Evolutionary conservation across 2,113 vertebrate genomes (phyloP), one percentile per base, ranked within the genome.

Genomic region (Stigmatopora argus): DNA sequence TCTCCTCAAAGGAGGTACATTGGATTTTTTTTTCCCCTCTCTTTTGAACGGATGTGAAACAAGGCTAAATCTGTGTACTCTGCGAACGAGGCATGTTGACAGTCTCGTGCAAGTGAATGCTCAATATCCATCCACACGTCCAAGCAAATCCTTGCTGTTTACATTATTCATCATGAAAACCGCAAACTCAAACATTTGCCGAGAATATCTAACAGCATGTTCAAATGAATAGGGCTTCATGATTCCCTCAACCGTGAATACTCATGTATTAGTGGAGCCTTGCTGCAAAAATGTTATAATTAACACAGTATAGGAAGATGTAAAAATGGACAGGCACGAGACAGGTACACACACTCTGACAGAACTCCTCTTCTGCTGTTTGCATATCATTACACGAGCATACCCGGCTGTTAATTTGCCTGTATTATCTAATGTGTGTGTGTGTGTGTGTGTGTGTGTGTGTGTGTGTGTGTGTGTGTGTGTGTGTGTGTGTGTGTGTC

Each of bases 211-310:
- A 1, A 41, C 13, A 53, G 1, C 14, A 6, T 49, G 56, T 48
- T 44, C 57, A 44, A 31, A 13, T 26, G 7, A 23, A 56, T 17
- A 19, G 26, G n/a, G 23, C 31, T 60, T 41, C 35, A 47, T 17
- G 66, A 67, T 52, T 68, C 62, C 23, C 19, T 41, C 34, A 41
- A 8, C 10, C 62, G n/a, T 15, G 19, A 31, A 23, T n/a, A 31
- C 26, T 59, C 7, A 3, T 1, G 19, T 44, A 35, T 61, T 57
- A 65, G 47, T 7, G 8, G 18, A 17, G 35, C 26, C 46, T 66
- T 19, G 44, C 60, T 62, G 62, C 65, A 75, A 75, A 79, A 63
- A 82, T 78, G 51, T 56, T 15, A 72, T 81, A 79, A 83, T 83
- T 66, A 67, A 75, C 31, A 14, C 12, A 48, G 59, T 65, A 47